A percentile compares a stretch with the other conserved stretches of the same genome.
Evolutionary conservation across 2,888 invertebrate genomes (phyloP).

Genomic region (Philereme vetulata): DNA sequence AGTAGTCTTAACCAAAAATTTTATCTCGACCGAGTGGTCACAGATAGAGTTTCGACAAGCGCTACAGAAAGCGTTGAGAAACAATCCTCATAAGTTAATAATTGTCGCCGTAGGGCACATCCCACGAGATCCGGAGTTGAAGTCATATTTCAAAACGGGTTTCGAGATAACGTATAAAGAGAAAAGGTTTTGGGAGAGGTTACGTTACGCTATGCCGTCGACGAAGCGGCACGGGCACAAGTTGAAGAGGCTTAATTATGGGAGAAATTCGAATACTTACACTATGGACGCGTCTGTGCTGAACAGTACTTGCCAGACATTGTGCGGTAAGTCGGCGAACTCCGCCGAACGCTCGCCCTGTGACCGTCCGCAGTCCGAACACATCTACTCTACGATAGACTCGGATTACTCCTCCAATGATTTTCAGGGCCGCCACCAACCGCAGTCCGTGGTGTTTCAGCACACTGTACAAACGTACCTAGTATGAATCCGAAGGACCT

Average conservation of each 20-base stretch:
- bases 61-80: constrained; percentile 93
- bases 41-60: constrained; percentile 95
- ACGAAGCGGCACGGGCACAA: constrained; percentile 86
- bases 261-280: constrained; percentile 93
- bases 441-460: constrained; percentile 76
- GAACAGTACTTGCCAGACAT: constrained; percentile 85
- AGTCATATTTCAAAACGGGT: constrained; percentile 94
- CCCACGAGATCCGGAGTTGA: constrained; percentile 93
- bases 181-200: constrained; percentile 96
- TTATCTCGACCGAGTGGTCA: constrained; percentile 96
- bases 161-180: constrained; percentile 95
- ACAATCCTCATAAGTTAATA: constrained; percentile 93
- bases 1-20: constrained; percentile 93
- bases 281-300: constrained; percentile 88
- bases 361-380: constrained; percentile 91
- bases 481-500: constrained; percentile 56
- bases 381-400: constrained; percentile 95
- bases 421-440: constrained; percentile 72
- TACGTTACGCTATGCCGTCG: constrained; percentile 94
- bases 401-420: constrained; percentile 91
- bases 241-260: constrained; percentile 86
- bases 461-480: constrained; percentile 81
- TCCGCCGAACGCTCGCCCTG: constrained; percentile 85
- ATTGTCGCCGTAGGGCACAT: constrained; percentile 91
- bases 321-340: constrained; percentile 81